A percentile compares a stretch with the other conserved stretches of the same genome.
phyloP scores from a whole-genome alignment of 2,113 vertebrate species.

The Cololabis saira region DNA sequence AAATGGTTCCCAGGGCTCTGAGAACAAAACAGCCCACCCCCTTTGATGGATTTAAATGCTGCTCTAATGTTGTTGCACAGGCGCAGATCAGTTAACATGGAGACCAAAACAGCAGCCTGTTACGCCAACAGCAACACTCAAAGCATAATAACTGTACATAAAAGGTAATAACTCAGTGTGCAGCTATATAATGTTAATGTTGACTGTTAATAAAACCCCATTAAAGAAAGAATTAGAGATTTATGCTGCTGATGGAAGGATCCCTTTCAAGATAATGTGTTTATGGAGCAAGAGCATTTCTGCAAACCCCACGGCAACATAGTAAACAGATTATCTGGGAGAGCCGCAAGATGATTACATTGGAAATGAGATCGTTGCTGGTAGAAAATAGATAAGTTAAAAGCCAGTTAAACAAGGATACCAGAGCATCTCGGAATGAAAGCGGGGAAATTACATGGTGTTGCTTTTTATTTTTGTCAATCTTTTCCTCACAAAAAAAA shows the following conservation, averaged over 20 bases:
- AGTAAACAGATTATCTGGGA: conserved; percentile 12
- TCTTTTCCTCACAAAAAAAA: too few relatives aligned
- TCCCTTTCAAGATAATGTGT: conserved; percentile 10
- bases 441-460: not conserved
- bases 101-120: conserved; percentile 4
- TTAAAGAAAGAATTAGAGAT: not conserved
- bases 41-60: conserved; percentile 52
- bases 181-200: not conserved
- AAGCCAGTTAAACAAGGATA: conserved; percentile 2
- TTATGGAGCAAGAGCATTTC: conserved; percentile 2
- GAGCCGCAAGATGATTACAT: conserved; percentile 18
- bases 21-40: conserved; percentile 60
- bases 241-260: not conserved
- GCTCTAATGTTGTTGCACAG: conserved; percentile 20
- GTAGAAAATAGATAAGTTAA: conserved; percentile 9
- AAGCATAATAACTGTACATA: not conserved
- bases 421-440: conserved; percentile 7
- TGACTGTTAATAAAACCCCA: not conserved
- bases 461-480: not conserved
- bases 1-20: conserved; percentile 70
- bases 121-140: conserved; percentile 14
- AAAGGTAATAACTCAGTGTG: not conserved
- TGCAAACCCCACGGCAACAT: not conserved
- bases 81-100: conserved; percentile 33
- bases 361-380: conserved; percentile 9